Conservation (phyloP, 2,888 invertebrate genomes). For the Tolmerus cingulatus region DNA sequence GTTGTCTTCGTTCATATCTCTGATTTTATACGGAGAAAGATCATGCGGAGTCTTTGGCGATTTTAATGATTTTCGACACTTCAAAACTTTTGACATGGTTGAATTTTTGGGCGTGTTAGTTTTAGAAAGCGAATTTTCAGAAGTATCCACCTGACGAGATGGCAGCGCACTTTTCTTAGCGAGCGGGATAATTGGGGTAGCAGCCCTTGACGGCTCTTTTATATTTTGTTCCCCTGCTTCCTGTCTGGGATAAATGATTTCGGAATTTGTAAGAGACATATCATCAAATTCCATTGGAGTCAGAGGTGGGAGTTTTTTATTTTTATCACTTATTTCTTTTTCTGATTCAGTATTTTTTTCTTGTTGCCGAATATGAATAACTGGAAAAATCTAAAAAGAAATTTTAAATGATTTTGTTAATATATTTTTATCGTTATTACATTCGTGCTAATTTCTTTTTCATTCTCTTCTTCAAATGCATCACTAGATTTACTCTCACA, state of each 20-base stretch:
- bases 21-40: not conserved
- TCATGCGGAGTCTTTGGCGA: not conserved
- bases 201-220: not conserved
- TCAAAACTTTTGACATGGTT: not conserved
- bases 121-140: not conserved
- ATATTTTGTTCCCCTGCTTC: not conserved
- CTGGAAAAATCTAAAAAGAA: slow-evolving; percentile 33
- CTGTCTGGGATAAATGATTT: not conserved
- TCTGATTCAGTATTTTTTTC: not conserved
- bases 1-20: slow-evolving; percentile 51
- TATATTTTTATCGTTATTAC: not conserved
- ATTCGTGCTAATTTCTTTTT: slow-evolving; percentile 10
- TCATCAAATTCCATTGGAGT: not conserved
- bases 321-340: not conserved
- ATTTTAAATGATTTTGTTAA: not conserved
- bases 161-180: not conserved
- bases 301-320: not conserved
- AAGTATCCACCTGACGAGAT: not conserved
- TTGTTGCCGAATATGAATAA: slow-evolving; percentile 38
- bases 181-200: not conserved
- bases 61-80: not conserved
- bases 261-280: not conserved
- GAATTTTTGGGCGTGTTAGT: not conserved
- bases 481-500: not conserved
- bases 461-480: not conserved